Base-by-base conservation (phyloP, 2,113 vertebrate species). In the Corythaeola cristata region DNA sequence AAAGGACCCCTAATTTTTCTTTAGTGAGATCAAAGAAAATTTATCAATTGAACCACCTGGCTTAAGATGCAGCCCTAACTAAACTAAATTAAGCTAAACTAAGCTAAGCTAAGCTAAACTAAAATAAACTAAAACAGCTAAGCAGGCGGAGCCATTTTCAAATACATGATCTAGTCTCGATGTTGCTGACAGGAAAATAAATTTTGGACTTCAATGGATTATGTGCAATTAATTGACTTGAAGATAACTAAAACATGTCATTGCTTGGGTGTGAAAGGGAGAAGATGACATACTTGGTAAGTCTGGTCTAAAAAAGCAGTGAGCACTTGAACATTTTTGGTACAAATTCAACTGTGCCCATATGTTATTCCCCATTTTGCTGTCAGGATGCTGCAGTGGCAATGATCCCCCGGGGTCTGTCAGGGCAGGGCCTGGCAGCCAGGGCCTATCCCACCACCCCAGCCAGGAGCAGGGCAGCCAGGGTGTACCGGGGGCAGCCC, bases 321-420 rank as follows among this genome's bases (percentile, higher is more conserved):
- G 30, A 82, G 7, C 24, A 41, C 33, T 71, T 12, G 5, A 50
- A 71, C 23, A 28, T 2, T 83, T 75, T 26, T 72, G 10, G 8
- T 87, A 55, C 27, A 63, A 93, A 63, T 63, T 63, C 47, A 76
- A 3, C 32, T 56, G 24, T 50, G 7, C 22, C 22, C 21, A 6
- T 69, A 39, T 47, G 17, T 73, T 78, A 52, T 56, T 60, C 39
- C 23, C 16, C 15, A 30, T 30, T 71, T 71, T 86, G 9, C 60
- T 74, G 28, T 39, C 2, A 44, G 59, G 32, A 15, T 66, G 28
- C 22, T 77, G n/a, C 64, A 81, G n/a, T 2, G 10, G 3, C 2
- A 3, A 15, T 41, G 33, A 16, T 28, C 13, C 10, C 22, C 2
- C 2, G 3, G 35, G 14, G 10, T 44, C 30, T 12, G 0, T 20